Evolutionary conservation across 2,888 invertebrate species (phyloP).

Genomic region (Cephonodes hylas): DNA sequence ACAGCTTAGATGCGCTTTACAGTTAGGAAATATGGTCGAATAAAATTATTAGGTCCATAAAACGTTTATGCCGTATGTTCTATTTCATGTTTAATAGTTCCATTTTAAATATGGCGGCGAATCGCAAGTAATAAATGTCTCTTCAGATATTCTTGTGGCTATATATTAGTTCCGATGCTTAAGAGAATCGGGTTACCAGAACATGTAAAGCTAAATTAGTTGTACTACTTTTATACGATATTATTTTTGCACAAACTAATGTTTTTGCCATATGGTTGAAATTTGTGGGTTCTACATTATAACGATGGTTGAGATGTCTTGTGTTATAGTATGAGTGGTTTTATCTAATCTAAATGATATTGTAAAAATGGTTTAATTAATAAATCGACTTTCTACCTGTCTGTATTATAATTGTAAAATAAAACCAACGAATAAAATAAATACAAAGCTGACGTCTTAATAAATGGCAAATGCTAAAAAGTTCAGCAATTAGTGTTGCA

Average conservation of each 20-base stretch:
- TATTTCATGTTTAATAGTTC: neutral
- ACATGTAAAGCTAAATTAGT: neutral
- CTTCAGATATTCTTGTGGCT: neutral
- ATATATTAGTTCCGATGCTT: neutral
- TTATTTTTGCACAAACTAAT: no score
- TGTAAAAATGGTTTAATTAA: no score
- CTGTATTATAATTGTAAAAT: no score
- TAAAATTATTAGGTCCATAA: neutral
- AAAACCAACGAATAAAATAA: no score
- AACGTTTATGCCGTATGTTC: neutral
- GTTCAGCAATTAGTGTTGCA: neutral
- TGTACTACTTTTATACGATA: no score
- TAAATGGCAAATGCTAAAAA: conserved; percentile 5
- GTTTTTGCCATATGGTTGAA: no score
- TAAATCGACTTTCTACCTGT: no score
- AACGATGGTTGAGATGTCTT: no score
- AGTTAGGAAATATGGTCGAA: neutral
- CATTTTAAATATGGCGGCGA: neutral
- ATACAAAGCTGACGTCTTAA: neutral
- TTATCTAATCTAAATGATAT: no score
- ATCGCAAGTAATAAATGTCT: neutral
- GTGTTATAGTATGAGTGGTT: no score
- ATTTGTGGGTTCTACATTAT: no score
- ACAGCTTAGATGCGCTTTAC: neutral
- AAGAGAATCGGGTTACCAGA: neutral